A percentile compares a stretch with the other conserved stretches of the same genome.
Conservation (phyloP, 1,140 invertebrate genomes). For the Procambarus virginalis region DNA sequence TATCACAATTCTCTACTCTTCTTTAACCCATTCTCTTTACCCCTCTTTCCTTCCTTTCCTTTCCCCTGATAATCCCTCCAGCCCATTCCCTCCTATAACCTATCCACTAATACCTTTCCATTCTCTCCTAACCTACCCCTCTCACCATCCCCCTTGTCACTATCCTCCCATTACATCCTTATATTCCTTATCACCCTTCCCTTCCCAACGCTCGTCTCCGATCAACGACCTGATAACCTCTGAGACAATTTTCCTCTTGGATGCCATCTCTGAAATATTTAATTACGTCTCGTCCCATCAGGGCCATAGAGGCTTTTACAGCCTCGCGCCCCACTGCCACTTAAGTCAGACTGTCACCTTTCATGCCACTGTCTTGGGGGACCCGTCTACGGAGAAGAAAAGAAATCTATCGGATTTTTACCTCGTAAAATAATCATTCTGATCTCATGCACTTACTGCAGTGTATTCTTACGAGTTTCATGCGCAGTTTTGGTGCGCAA, state of each 20-base stretch:
- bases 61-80: not conserved
- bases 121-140: not conserved
- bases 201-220: not conserved
- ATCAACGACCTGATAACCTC: not conserved
- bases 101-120: not conserved
- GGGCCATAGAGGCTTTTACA: not conserved
- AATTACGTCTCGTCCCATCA: not conserved
- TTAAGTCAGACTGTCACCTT: not conserved
- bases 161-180: not conserved
- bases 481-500: too few relatives aligned
- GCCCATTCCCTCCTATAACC: too few relatives aligned
- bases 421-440: too few relatives aligned
- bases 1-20: not conserved
- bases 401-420: too few relatives aligned
- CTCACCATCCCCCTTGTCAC: not conserved
- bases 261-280: not conserved
- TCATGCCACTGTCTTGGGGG: not conserved
- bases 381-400: too few relatives aligned
- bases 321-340: not conserved
- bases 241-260: not conserved
- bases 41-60: not conserved
- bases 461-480: too few relatives aligned
- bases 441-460: too few relatives aligned
- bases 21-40: not conserved
- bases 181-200: not conserved